A percentile compares a stretch with the other conserved stretches of the same genome.
Conservation (phyloP, 2,113 vertebrate species). For the Chascanopsetta lugubris region DNA sequence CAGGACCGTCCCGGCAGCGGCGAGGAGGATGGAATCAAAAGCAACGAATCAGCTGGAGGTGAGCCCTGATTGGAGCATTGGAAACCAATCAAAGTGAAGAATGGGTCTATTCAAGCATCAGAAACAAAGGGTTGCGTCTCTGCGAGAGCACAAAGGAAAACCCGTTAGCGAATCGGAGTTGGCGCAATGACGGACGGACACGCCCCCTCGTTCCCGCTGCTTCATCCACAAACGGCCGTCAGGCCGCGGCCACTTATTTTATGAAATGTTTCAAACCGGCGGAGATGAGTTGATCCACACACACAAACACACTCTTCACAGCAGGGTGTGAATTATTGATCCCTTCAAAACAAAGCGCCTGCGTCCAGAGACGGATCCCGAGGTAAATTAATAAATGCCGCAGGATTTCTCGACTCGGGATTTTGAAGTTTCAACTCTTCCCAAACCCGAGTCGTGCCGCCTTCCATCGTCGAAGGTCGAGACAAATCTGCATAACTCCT, state of each 20-base stretch:
- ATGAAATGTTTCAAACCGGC: background rate
- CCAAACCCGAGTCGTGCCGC: background rate
- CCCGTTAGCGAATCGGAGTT: conserved; percentile 32
- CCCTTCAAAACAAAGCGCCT: too few species aligned
- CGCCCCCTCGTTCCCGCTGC: background rate
- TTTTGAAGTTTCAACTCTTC: too few species aligned
- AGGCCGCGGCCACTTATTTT: background rate
- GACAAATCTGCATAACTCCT: background rate
- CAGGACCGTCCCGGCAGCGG: background rate
- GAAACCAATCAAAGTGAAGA: conserved; percentile 62
- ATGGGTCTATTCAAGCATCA: conserved; percentile 51
- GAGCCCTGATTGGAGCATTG: conserved; percentile 54
- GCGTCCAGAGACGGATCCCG: too few species aligned
- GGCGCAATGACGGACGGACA: conserved; percentile 21
- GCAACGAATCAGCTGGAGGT: background rate
- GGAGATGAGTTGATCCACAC: background rate
- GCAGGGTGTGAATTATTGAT: too few species aligned
- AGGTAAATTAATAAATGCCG: too few species aligned
- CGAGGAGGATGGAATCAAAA: conserved; percentile 25
- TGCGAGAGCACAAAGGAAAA: conserved; percentile 33
- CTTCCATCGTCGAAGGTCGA: background rate
- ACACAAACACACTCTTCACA: too few species aligned
- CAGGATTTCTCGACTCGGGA: too few species aligned
- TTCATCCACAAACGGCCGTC: conserved; percentile 2
- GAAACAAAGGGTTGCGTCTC: conserved; percentile 36